Base-by-base conservation (phyloP, 2,797 vertebrate genomes). In the Thunnus albacares region DNA sequence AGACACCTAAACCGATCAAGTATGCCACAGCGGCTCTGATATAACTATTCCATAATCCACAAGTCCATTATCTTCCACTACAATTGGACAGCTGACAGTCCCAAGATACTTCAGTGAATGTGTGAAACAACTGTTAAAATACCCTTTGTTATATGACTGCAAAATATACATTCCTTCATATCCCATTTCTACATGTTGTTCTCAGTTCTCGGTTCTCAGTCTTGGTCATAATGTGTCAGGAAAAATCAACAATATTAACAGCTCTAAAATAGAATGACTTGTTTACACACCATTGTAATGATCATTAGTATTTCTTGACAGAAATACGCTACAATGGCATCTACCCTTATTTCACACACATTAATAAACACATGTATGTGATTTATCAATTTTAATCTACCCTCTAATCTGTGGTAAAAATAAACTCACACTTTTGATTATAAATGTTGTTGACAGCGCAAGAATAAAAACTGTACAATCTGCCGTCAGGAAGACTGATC, bases 71-170 rank as follows among this genome's bases (percentile, higher is more conserved):
- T 61, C 55, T 55, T 62, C 24, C 0, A 3, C 43, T 76, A 20
- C 24, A 59, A 5, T 22, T 13, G 43, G 43, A 52, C 4, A 53
- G 6, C 52, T 38, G 33, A 30, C 17, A 15, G 35, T 72, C 78
- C 64, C 58, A 65, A 60, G 24, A 53, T 13, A 20, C 22, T 17
- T 41, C 41, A 47, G 30, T 59, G 49, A 52, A 14, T 35, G 18
- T 60, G 38, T 38, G 52, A 71, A 75, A 68, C 43, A 49, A 53
- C 28, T 30, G 53, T 57, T 47, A 43, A 63, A 66, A 77, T 53
- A 15, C 10, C n/a, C 24, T 59, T 15, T 24, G 6, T 51, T 30
- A 26, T 18, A 15, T 56, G 35, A 33, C 49, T 47, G 56, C 38
- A 45, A 56, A 67, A 43, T 63, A 38, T 20, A 61, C 11, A 53